Evolutionary conservation across 2,797 vertebrate genomes (phyloP).

Genomic region (Jordanella pulchra): DNA sequence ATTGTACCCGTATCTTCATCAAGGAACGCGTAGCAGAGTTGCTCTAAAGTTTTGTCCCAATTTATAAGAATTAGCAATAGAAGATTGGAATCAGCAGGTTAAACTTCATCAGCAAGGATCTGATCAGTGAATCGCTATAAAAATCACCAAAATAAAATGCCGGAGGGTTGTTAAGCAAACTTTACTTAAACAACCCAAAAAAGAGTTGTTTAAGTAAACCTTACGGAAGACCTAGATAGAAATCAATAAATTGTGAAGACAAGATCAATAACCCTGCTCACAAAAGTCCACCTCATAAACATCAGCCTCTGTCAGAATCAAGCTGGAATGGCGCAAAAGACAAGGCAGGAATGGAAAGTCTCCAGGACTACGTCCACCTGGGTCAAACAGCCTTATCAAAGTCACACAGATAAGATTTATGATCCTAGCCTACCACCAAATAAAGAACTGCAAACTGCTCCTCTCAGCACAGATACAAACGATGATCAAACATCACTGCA

Average conservation of each 20-base stretch:
- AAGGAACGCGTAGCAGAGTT: too few relatives aligned
- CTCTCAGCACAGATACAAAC: neutral
- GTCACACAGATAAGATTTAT: constrained; percentile 18
- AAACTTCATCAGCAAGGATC: neutral
- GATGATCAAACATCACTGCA: neutral
- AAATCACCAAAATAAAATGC: neutral
- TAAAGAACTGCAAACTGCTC: neutral
- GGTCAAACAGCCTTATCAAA: constrained; percentile 24
- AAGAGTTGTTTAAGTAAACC: constrained; percentile 22
- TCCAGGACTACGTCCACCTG: constrained; percentile 18
- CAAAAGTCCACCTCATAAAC: constrained; percentile 55
- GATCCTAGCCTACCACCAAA: constrained; percentile 14
- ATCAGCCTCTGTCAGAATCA: constrained; percentile 44
- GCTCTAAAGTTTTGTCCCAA: neutral
- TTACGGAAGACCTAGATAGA: constrained; percentile 22
- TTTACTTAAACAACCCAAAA: neutral
- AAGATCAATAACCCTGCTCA: constrained; percentile 46
- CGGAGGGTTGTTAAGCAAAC: neutral
- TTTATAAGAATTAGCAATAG: neutral
- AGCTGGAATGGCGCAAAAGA: constrained; percentile 35
- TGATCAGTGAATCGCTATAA: neutral
- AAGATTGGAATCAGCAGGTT: neutral
- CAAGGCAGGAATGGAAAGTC: constrained; percentile 4
- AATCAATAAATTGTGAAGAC: constrained; percentile 46
- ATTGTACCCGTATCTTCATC: too few relatives aligned